Evolutionary conservation across 2,888 invertebrate genomes (phyloP), one percentile per base, ranked within the genome.

Genomic region (Chloroclystis v-ata): DNA sequence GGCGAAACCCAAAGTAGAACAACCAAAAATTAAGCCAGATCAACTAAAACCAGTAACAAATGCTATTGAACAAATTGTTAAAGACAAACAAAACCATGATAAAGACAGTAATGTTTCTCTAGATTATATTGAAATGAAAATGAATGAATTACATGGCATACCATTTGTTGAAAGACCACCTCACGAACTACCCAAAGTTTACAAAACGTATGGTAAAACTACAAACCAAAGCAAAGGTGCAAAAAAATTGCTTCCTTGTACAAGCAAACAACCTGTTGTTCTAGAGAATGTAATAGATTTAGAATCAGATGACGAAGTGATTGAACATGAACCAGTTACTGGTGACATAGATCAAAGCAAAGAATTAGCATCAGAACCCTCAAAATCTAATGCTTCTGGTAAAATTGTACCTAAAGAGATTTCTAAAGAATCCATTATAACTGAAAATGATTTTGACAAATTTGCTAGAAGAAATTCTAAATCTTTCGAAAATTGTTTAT

Each of bases 381-480:
- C 28, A 14, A 48, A 45, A 40, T 33, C 44, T 26, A 2, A 62
- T 43, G 63, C 55, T 16, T 26, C 55, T 10, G 47, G 54, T 3
- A 46, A 55, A 25, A 40, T 48, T 28, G 46, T 47, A 20, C 37
- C 54, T 38, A 49, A 43, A 20, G 72, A 73, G 24, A 28, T 53
- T 33, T 32, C 74, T 49, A 81, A 74, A 52, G 82, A 80, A 47
- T 40, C 72, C 10, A 75, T 84, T 28, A 85, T 85, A 47, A 87
- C 86, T 14, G 88, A 88, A 72, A 85, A 75, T 40, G 88, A 88
- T 32, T 88, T 88, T 52, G 88, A 88, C 54, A 85, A 84, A 63
- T 87, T 87, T 57, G 85, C 75, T 1, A 68, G 86, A 57, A 67
- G 85, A 47, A 88, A 85, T 63, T 86, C 88, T 3, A 72, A 78